Base-by-base conservation (phyloP, 30 jellyfish, hydroid and myxozoan species). In the Hydra vulgaris region DNA sequence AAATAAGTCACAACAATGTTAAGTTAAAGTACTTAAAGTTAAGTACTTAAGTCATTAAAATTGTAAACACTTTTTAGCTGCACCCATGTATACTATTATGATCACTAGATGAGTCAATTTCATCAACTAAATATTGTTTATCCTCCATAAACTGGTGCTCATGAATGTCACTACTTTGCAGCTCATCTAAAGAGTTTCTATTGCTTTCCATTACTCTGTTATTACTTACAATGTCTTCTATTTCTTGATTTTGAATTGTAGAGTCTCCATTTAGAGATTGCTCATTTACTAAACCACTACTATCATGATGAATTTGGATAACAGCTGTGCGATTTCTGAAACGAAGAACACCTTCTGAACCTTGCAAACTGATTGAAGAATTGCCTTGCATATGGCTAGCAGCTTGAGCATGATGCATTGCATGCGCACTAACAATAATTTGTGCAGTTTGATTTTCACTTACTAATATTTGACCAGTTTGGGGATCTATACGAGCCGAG, bases 281-380 rank as follows among this genome's bases (percentile, higher is more conserved):
- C 27, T 68, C 75, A 15, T 15, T 68, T 3, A 68, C 16, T 3
- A 68, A 15, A 3, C 25, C 27, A 20, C 27, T 20, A 21, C 21
- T 53, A 15, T 70, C 53, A 53, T 80, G 87, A 61, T 80, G 87
- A 25, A 80, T 67, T 61, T 70, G 87, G 12, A 80, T 80, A 69
- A 80, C 87, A 17, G 87, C 83, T 8, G 87, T 26, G 24, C 87
- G 87, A 74, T 80, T 80, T 66, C 70, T 70, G 23, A 80, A 80
- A 18, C 54, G 85, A 17, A 78, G 26, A 25, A 78, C 53, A 15
- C 77, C 75, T 21, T 23, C 76, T 7, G 1, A 21, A 21, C 68
- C 85, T 1, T 78, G 77, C 21, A 68, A 68, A 15, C 26, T 23
- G 27, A 68, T 20, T 3, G 75, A 68, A 68, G 75, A 68, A n/a